Evolutionary conservation across 2,888 invertebrate species (phyloP).

Genomic region (Gymnosoma rotundatum): DNA sequence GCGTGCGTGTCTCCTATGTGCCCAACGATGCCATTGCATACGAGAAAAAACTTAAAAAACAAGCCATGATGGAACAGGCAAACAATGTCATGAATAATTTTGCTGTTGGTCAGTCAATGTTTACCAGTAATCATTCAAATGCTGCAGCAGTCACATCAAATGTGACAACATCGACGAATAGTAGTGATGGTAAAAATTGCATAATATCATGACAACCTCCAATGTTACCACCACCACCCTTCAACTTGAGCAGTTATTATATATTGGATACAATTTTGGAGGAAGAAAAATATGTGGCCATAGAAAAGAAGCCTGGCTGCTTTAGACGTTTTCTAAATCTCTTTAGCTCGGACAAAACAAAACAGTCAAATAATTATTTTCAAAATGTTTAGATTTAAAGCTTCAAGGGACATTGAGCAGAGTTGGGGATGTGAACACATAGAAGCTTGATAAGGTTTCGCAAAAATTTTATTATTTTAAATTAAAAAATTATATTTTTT

Average conservation of each 20-base stretch:
- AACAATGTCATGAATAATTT: constrained; percentile 46
- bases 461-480: no score
- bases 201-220: constrained; percentile 89
- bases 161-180: constrained; percentile 40
- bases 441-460: no score
- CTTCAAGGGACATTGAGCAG: background rate
- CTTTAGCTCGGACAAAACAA: constrained; percentile 73
- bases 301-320: constrained; percentile 78
- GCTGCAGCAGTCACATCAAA: background rate
- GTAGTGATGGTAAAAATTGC: constrained; percentile 89
- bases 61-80: constrained; percentile 70
- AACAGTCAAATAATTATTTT: constrained; percentile 57
- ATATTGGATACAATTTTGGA: constrained; percentile 79
- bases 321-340: constrained; percentile 78
- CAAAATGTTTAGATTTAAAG: constrained; percentile 67
- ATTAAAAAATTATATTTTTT: no score
- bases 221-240: constrained; percentile 78
- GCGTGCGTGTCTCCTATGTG: constrained; percentile 95
- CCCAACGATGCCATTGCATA: constrained; percentile 95
- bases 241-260: constrained; percentile 79
- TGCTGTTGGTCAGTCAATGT: constrained; percentile 34
- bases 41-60: constrained; percentile 86
- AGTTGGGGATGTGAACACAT: background rate
- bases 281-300: constrained; percentile 77
- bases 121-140: constrained; percentile 40